Conservation (phyloP, 2,888 invertebrate genomes). For the Perdita meconis region DNA sequence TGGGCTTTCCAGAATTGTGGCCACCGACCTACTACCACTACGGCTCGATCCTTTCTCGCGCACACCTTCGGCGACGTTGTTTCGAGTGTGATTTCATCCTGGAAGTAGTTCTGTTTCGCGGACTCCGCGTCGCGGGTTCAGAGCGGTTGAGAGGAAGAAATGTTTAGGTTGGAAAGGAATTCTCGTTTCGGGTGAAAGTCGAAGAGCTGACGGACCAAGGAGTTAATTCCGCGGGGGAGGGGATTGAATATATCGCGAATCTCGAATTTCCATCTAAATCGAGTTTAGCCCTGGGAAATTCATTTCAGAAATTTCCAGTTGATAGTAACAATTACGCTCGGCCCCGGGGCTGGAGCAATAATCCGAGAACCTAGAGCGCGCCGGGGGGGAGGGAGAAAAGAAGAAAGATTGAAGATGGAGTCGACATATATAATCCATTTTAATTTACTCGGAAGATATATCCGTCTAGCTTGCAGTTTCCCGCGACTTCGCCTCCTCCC, state of each 20-base stretch:
- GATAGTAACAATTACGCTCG: slow-evolving; percentile 66
- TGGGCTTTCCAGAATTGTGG: slow-evolving; percentile 73
- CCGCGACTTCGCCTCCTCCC: slow-evolving; percentile 58
- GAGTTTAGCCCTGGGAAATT: slow-evolving; percentile 15
- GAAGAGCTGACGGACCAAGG: too few species aligned
- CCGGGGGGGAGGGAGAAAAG: slow-evolving; percentile 51
- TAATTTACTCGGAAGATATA: slow-evolving; percentile 81
- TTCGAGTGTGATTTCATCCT: slow-evolving; percentile 39
- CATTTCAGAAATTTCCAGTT: slow-evolving; percentile 41
- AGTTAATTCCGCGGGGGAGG: too few species aligned
- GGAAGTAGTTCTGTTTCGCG: slow-evolving; percentile 17
- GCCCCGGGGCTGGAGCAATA: slow-evolving; percentile 58
- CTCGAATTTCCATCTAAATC: background rate
- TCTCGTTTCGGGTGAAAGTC: background rate
- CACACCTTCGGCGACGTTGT: slow-evolving; percentile 51
- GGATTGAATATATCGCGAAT: background rate
- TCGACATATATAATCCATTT: slow-evolving; percentile 82
- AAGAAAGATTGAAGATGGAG: slow-evolving; percentile 79
- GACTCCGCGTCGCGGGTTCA: background rate
- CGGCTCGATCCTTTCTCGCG: slow-evolving; percentile 38
- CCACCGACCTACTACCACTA: slow-evolving; percentile 66
- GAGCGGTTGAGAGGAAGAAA: too few species aligned
- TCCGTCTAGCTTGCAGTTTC: slow-evolving; percentile 79
- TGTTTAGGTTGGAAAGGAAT: background rate
- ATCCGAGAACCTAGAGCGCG: slow-evolving; percentile 51